Percentiles rank a stretch among this genome's conserved stretches.
These are phyloP conservation scores for Eremophila alpestris DNA, from an alignment of 2,797 vertebrate genomes.

Conservation along the genomic window DNA sequence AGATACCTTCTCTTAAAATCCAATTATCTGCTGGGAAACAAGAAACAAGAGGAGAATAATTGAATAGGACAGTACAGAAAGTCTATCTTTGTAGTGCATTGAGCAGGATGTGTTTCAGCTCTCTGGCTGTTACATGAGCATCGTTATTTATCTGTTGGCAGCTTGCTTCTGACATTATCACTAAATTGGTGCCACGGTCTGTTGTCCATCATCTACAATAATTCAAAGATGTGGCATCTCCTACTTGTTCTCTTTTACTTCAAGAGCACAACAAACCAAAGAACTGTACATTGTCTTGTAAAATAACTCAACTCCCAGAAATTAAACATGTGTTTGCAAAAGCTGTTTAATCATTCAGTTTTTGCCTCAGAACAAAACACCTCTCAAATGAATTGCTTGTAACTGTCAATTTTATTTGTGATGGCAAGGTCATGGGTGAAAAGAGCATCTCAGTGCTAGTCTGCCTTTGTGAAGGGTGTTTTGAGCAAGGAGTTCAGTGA, in stretches of 20 bases:
- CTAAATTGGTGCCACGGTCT: background rate
- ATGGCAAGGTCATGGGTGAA: background rate
- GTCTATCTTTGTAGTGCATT: background rate
- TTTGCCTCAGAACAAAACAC: background rate
- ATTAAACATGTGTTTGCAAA: background rate
- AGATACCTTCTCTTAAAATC: constrained; percentile 31
- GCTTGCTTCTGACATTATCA: constrained; percentile 16
- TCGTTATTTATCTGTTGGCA: constrained; percentile 7
- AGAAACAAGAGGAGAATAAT: constrained; percentile 29
- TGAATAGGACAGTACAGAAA: constrained; percentile 23
- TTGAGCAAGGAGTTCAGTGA: background rate
- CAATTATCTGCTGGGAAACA: constrained; percentile 29
- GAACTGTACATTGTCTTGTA: background rate
- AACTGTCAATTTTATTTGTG: background rate
- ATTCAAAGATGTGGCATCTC: background rate
- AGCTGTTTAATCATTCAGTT: background rate
- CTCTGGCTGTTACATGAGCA: background rate
- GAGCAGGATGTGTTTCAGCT: background rate
- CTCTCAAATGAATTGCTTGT: background rate
- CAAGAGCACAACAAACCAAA: background rate
- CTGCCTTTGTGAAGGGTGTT: background rate
- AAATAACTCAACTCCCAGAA: background rate
- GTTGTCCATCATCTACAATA: background rate
- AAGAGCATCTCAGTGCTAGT: background rate
- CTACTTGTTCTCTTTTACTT: background rate